phyloP scores from a whole-genome alignment of 2,797 vertebrate genomes.

The Chelonia mydas region DNA sequence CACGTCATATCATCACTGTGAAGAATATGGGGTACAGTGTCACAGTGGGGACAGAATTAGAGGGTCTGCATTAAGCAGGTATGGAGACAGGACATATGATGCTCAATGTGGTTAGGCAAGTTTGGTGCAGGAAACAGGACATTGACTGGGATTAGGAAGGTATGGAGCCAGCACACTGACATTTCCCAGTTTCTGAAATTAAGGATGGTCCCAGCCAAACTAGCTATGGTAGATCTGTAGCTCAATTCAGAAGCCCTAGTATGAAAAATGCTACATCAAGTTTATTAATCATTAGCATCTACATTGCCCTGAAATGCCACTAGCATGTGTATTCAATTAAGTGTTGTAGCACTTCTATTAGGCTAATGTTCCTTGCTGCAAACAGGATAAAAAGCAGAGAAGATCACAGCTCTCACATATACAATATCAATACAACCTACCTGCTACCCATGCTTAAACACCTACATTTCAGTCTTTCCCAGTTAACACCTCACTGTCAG shows the following conservation, averaged over 20 bases:
- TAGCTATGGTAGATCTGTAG: neutral
- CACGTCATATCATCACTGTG: no score
- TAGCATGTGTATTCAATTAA: neutral
- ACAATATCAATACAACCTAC: neutral
- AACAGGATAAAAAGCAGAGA: neutral
- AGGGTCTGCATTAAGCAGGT: neutral
- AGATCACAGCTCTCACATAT: neutral
- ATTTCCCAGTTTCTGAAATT: neutral
- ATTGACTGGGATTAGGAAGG: neutral
- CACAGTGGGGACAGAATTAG: neutral
- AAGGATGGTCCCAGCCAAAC: neutral
- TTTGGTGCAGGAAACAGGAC: neutral
- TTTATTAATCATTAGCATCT: neutral
- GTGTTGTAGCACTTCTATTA: neutral
- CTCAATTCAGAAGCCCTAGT: neutral
- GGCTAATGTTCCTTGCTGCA: neutral
- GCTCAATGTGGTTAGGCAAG: neutral
- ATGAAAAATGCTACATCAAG: neutral
- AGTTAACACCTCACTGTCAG: rapidly evolving
- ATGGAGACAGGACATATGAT: neutral
- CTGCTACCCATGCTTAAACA: rapidly evolving
- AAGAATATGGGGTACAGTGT: no score
- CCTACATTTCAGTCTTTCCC: neutral
- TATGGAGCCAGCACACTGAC: neutral
- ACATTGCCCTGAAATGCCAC: neutral